Percentiles rank a stretch among this genome's conserved stretches.
Evolutionary conservation across 2,797 vertebrate genomes (phyloP).

Genomic region (Smutsia temminckii): DNA sequence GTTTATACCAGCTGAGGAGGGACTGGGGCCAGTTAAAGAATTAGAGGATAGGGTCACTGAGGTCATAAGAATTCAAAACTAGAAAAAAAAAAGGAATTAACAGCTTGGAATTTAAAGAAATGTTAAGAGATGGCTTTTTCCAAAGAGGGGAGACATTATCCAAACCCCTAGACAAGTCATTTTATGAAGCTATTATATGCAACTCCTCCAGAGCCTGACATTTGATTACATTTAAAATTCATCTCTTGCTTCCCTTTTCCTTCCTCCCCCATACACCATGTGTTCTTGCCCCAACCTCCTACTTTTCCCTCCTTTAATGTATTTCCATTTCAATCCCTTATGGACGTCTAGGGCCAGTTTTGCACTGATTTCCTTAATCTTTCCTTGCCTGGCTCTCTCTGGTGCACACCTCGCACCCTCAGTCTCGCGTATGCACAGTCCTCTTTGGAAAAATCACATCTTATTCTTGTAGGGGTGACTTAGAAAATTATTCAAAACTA

Average conservation of each 20-base stretch:
- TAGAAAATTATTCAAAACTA: constrained; percentile 16
- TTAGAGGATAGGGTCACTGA: constrained; percentile 56
- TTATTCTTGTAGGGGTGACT: neutral
- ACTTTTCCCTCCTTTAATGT: neutral
- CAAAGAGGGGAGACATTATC: constrained; percentile 46
- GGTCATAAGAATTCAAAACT: constrained; percentile 66
- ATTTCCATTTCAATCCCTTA: constrained; percentile 8
- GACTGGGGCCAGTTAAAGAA: constrained; percentile 65
- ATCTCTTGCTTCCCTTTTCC: constrained; percentile 49
- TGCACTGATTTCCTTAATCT: neutral
- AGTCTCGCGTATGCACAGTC: neutral
- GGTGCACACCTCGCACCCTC: neutral
- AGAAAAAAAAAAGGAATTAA: constrained; percentile 60
- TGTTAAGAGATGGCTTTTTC: constrained; percentile 45
- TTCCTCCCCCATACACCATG: constrained; percentile 48
- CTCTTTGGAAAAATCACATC: constrained; percentile 55
- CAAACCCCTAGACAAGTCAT: neutral
- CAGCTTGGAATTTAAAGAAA: constrained; percentile 83
- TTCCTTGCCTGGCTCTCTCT: neutral
- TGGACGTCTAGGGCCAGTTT: neutral
- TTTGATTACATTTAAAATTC: constrained; percentile 63
- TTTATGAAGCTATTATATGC: constrained; percentile 11
- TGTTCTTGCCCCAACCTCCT: constrained; percentile 45
- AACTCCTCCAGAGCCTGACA: constrained; percentile 50
- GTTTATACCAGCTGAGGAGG: constrained; percentile 74